Percentiles rank a stretch among this genome's conserved stretches.
phyloP scores from a whole-genome alignment of 2,888 invertebrate species.

The Gymnoscelis rufifasciata region DNA sequence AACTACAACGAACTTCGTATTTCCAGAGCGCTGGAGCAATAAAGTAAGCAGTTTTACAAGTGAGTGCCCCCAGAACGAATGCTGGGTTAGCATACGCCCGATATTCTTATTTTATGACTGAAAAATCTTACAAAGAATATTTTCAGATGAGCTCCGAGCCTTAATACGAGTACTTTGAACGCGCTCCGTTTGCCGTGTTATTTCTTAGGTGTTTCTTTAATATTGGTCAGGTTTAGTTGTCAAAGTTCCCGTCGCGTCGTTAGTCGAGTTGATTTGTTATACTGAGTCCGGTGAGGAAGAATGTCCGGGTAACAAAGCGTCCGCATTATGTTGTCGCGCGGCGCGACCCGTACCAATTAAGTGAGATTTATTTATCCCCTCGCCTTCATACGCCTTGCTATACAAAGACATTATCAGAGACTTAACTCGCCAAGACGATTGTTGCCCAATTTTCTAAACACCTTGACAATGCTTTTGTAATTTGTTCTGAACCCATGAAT shows the following conservation, averaged over 20 bases:
- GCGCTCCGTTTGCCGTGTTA: constrained; percentile 31
- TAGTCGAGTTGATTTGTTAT: constrained; percentile 56
- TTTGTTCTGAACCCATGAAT: constrained; percentile 66
- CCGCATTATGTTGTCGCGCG: constrained; percentile 69
- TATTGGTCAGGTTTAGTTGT: constrained; percentile 45
- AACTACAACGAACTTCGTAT: constrained; percentile 52
- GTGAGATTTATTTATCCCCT: constrained; percentile 71
- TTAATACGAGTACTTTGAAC: constrained; percentile 27
- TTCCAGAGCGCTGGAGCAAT: constrained; percentile 59
- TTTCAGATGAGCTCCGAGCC: constrained; percentile 32
- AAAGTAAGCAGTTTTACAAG: constrained; percentile 70
- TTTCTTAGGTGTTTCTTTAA: constrained; percentile 28
- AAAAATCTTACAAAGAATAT: constrained; percentile 50
- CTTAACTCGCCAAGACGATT: constrained; percentile 69
- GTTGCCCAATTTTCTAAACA: constrained; percentile 75
- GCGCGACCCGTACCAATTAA: constrained; percentile 69
- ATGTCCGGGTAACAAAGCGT: constrained; percentile 63
- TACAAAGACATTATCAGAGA: constrained; percentile 69
- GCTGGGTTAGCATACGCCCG: constrained; percentile 56
- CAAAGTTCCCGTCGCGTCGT: constrained; percentile 57
- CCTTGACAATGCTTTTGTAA: constrained; percentile 66
- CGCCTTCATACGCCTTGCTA: constrained; percentile 53
- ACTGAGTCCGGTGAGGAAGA: constrained; percentile 54
- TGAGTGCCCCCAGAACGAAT: constrained; percentile 62
- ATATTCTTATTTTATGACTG: constrained; percentile 63